Conservation (phyloP, 2,113 vertebrate genomes). For the Seriola aureovittata region DNA sequence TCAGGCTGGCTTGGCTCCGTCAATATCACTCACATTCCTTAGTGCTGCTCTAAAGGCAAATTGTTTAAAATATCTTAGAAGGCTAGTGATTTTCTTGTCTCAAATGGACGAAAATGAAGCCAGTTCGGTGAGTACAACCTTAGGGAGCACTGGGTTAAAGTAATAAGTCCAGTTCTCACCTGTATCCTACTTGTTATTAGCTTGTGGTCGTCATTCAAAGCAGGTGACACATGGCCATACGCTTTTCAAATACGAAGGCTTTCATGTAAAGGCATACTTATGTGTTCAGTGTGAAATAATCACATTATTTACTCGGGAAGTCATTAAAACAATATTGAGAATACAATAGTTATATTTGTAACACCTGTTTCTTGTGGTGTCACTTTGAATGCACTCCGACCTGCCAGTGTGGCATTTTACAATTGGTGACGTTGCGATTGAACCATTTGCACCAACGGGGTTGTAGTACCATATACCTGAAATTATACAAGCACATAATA, state of each 20-base stretch:
- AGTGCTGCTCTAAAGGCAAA: neutral
- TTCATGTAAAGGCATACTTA: neutral
- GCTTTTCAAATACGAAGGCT: neutral
- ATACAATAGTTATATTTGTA: neutral
- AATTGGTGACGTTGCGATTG: slow-evolving; percentile 84
- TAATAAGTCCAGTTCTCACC: neutral
- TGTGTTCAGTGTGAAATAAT: neutral
- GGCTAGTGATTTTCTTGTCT: neutral
- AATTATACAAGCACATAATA: accelerated
- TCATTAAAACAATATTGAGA: neutral
- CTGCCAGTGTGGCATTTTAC: slow-evolving; percentile 82
- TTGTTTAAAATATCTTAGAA: neutral
- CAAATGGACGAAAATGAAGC: slow-evolving; percentile 61
- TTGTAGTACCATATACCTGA: accelerated
- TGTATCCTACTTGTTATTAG: slow-evolving; percentile 11
- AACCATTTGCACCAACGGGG: slow-evolving; percentile 67
- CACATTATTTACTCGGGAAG: neutral
- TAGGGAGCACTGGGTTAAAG: slow-evolving; percentile 1
- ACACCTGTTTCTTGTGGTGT: slow-evolving; percentile 73
- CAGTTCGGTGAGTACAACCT: slow-evolving; percentile 61
- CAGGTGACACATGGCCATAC: neutral
- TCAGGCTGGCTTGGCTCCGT: slow-evolving; percentile 27
- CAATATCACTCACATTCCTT: slow-evolving; percentile 42
- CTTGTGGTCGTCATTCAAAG: neutral
- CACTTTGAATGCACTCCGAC: slow-evolving; percentile 56